Evolutionary conservation across 2,888 invertebrate species (phyloP), one percentile per base, ranked within the genome.

Genomic region (Apotomis capreana): DNA sequence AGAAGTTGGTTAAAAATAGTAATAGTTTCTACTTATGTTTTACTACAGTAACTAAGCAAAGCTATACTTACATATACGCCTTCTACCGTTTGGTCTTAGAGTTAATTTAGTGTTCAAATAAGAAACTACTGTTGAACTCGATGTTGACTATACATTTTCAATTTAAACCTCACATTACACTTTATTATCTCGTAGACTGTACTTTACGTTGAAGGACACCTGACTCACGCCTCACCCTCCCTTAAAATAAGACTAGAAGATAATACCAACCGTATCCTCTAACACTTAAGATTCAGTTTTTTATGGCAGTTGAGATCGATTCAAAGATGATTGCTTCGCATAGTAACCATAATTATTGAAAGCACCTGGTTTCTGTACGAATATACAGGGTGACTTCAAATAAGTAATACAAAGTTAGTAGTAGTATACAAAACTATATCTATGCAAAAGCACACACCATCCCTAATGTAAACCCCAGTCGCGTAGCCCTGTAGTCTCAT

Each of bases 291-390:
- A 26, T 36, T 36, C 44, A 44, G 9, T 44, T 52, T 60, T 4
- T 10, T 13, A 12, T 12, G 36, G 37, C 13, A 9, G 3, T 40
- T 0, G 12, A 40, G 68, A 52, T 68, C 52, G 37, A 59, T 51
- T 36, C 49, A 52, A 52, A 52, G 51, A 61, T 68, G 60, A 60
- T 68, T 68, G 37, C 68, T 68, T 60, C 60, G 44, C 55, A 12
- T 55, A 62, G 44, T 64, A 57, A 67, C 68, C 68, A 54, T 68
- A 68, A 68, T 68, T 68, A 68, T 61, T 68, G 51, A 15, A 36
- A 68, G 51, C 68, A 68, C 60, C 60, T 68, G 68, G 60, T 40
- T 60, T 57, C 67, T 68, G 36, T 59, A 59, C 46, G 46, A 49
- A 54, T 65, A 13, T 65, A 65, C 58, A 26, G 26, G 26, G 26